Conservation (phyloP, 2,797 vertebrate species). For the Schizopygopsis malacanthus region DNA sequence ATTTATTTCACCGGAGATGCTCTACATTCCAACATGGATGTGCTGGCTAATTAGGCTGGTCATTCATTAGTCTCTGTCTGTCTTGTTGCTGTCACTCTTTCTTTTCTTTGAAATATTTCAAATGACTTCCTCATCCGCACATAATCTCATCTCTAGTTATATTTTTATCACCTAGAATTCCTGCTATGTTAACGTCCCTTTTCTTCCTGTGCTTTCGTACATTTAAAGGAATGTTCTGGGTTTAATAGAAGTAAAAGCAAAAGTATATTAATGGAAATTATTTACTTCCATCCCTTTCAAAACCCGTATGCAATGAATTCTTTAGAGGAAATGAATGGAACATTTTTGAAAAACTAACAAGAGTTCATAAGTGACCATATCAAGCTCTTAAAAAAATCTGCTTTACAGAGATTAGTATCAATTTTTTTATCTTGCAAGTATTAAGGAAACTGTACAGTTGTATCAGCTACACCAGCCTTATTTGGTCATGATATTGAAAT, state of each 20-base stretch:
- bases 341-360: background rate
- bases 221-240: background rate
- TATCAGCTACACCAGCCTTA: background rate
- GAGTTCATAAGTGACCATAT: background rate
- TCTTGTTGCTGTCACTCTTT: constrained; percentile 35
- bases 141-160: constrained; percentile 35
- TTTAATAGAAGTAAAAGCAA: background rate
- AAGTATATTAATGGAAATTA: background rate
- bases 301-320: background rate
- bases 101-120: constrained; percentile 38
- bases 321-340: background rate
- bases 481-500: no score
- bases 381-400: background rate
- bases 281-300: background rate
- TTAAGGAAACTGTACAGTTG: background rate
- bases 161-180: constrained; percentile 8
- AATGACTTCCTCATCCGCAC: constrained; percentile 23
- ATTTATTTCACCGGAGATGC: constrained; percentile 39
- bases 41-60: constrained; percentile 49
- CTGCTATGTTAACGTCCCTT: background rate
- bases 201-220: background rate
- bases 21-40: constrained; percentile 5
- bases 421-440: no score
- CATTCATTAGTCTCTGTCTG: constrained; percentile 32
- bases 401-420: no score